Conservation (phyloP, 1,140 invertebrate genomes). For the Muscidifurax raptorellus region DNA sequence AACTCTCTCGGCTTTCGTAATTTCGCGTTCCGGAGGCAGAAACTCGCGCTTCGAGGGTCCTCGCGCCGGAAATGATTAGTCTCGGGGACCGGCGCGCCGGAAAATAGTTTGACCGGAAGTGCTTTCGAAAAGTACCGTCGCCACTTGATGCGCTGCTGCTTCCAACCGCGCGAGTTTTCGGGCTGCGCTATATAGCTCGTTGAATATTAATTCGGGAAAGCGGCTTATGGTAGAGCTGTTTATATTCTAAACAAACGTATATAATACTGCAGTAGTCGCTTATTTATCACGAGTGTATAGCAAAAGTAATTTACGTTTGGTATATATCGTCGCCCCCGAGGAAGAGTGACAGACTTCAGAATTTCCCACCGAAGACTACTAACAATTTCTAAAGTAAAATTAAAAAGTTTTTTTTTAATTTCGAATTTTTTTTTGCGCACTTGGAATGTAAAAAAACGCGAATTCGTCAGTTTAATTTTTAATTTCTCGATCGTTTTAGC, state of each 20-base stretch:
- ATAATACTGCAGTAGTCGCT: not conserved
- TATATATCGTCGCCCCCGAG: no score
- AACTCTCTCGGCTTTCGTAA: constrained; percentile 31
- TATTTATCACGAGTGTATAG: not conserved
- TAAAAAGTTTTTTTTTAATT: no score
- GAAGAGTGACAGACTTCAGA: no score
- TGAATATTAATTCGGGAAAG: no score
- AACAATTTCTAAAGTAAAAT: no score
- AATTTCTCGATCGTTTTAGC: no score
- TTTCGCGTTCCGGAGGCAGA: constrained; percentile 17
- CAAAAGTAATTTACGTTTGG: not conserved
- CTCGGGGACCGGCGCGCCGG: not conserved
- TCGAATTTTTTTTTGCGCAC: no score
- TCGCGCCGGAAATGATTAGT: constrained; percentile 37
- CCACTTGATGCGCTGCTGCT: no score
- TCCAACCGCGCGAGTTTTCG: not conserved
- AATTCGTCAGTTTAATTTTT: no score
- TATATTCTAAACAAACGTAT: not conserved
- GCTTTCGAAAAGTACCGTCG: not conserved
- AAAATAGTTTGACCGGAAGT: constrained; percentile 31
- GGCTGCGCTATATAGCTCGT: no score
- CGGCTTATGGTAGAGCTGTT: not conserved
- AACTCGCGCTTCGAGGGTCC: not conserved
- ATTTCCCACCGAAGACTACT: no score
- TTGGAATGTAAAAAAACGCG: no score